These are phyloP conservation scores for Chymomyza amoena DNA, from an alignment of 2,888 invertebrate species.

Conservation along the genomic window DNA sequence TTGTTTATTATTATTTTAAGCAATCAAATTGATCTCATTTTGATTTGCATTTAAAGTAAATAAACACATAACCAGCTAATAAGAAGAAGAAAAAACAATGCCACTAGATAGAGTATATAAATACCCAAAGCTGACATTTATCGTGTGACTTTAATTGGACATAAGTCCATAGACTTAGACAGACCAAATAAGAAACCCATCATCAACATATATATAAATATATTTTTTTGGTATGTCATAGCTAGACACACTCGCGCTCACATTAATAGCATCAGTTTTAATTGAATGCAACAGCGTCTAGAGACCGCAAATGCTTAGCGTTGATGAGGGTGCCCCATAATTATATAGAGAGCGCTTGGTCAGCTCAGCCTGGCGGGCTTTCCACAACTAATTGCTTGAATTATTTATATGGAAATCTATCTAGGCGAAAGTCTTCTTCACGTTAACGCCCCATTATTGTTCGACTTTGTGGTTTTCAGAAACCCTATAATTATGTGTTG, in stretches of 20 bases:
- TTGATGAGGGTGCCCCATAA: slow-evolving; percentile 65
- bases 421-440: slow-evolving; percentile 49
- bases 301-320: slow-evolving; percentile 20
- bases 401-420: slow-evolving; percentile 66
- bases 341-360: slow-evolving; percentile 45
- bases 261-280: slow-evolving; percentile 16
- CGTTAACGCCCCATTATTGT: slow-evolving; percentile 24
- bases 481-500: slow-evolving; percentile 1
- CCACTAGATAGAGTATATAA: not conserved
- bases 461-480: not conserved
- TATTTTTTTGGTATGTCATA: slow-evolving; percentile 12
- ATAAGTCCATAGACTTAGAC: slow-evolving; percentile 29
- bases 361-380: slow-evolving; percentile 39
- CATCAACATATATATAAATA: slow-evolving; percentile 43
- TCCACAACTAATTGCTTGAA: slow-evolving; percentile 52
- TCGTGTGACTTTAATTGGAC: slow-evolving; percentile 56
- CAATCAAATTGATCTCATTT: slow-evolving; percentile 63
- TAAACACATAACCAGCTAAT: slow-evolving; percentile 38
- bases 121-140: slow-evolving; percentile 46
- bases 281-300: slow-evolving; percentile 45
- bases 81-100: not conserved
- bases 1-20: slow-evolving; percentile 45
- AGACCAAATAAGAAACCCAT: slow-evolving; percentile 5
- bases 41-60: slow-evolving; percentile 68
- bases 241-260: not conserved